phyloP scores from a whole-genome alignment of 2,888 invertebrate genomes.

The Hipparchia sbordonii region DNA sequence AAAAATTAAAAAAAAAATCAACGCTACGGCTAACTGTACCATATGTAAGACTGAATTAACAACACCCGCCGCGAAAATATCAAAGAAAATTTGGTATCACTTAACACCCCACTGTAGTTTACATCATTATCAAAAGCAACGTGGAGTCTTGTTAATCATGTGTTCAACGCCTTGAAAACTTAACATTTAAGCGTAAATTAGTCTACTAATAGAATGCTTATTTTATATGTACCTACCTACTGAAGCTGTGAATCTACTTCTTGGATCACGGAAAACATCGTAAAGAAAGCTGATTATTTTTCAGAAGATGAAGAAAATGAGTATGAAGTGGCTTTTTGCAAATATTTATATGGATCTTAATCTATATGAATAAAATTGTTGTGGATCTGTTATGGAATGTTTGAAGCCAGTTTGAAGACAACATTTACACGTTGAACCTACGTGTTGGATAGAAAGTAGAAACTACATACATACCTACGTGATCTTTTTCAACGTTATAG shows the following conservation, averaged over 20 bases:
- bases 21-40: no score
- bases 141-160: conserved; percentile 25
- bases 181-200: conserved; percentile 6
- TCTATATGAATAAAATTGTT: no score
- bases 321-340: background rate
- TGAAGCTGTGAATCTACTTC: background rate
- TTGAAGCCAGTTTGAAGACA: background rate
- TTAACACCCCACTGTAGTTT: conserved; percentile 28
- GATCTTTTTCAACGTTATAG: background rate
- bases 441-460: background rate
- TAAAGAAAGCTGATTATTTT: background rate
- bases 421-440: background rate
- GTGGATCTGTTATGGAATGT: background rate
- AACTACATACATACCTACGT: background rate
- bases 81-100: conserved; percentile 6
- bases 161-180: conserved; percentile 18
- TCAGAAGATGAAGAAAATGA: background rate
- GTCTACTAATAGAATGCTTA: conserved; percentile 7
- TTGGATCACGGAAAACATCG: background rate
- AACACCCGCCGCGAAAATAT: background rate
- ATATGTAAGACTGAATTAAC: no score
- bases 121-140: conserved; percentile 40
- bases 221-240: background rate
- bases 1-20: no score
- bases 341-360: no score